phyloP scores from a whole-genome alignment of 1,140 invertebrate genomes.

The Phymorhynchus buccinoides region DNA sequence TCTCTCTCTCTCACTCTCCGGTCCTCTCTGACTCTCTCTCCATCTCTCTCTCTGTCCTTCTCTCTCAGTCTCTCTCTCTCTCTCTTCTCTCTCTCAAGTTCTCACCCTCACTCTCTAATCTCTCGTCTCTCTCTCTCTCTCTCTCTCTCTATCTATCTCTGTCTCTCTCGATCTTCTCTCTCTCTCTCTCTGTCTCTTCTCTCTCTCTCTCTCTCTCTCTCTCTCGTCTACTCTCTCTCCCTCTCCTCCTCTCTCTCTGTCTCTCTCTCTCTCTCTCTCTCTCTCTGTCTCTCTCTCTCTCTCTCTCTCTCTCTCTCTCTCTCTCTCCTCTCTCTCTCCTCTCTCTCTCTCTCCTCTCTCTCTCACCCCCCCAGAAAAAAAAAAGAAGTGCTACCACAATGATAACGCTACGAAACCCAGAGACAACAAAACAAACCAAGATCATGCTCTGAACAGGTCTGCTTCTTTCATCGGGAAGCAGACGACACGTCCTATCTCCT shows the following conservation, averaged over 20 bases:
- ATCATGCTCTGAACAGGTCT: no score
- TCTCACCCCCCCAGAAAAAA: no score
- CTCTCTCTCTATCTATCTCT: neutral
- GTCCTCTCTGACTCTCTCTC: neutral
- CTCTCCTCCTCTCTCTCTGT: neutral
- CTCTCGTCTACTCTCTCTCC: neutral
- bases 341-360: neutral
- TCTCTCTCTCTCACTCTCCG: neutral
- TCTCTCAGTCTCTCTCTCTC: neutral
- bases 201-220: neutral
- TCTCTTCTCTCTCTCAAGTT: neutral
- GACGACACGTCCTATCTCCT: no score
- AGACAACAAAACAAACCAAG: no score
- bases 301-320: neutral
- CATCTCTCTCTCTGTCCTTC: neutral
- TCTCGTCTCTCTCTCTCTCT: neutral
- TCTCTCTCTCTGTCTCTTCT: neutral
- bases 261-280: neutral
- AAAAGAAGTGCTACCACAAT: no score
- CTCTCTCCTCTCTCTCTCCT: neutral
- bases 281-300: constrained; percentile 32
- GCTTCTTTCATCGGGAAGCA: no score
- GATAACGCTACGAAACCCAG: no score
- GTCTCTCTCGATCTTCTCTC: neutral
- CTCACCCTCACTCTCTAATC: neutral